A percentile compares a stretch with the other conserved stretches of the same genome.
Conservation (phyloP, 1,140 invertebrate genomes). For the Metopolophium dirhodum region DNA sequence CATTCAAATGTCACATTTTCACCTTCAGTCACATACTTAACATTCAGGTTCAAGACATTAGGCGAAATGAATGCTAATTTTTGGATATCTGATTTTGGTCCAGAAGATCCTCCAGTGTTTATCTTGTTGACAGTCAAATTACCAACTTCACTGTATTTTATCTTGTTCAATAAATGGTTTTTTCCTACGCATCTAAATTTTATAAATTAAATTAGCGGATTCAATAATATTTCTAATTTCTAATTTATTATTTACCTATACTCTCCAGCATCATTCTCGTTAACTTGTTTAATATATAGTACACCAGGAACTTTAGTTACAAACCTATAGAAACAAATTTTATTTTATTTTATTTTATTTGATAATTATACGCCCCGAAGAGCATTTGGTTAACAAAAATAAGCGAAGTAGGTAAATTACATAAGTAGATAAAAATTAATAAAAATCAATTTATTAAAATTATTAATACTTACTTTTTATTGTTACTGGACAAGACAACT, state of each 20-base stretch:
- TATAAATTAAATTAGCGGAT: neutral
- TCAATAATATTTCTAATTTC: neutral
- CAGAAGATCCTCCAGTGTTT: neutral
- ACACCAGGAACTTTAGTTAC: constrained; percentile 58
- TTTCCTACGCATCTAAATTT: neutral
- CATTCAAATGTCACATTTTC: constrained; percentile 56
- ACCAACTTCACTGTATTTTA: neutral
- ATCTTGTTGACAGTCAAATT: neutral
- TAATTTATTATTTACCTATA: constrained; percentile 58
- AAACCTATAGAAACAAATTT: constrained; percentile 59
- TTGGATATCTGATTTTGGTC: neutral
- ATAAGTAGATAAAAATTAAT: neutral
- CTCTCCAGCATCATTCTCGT: constrained; percentile 58
- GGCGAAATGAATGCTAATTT: constrained; percentile 14
- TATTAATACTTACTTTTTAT: constrained; percentile 51
- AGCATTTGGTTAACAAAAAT: too few relatives aligned
- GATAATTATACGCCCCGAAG: too few relatives aligned
- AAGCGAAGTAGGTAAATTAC: too few relatives aligned
- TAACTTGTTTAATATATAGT: constrained; percentile 58
- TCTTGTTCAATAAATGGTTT: constrained; percentile 19
- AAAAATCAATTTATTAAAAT: neutral
- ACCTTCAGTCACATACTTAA: constrained; percentile 43
- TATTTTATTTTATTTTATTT: too few relatives aligned
- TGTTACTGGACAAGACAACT: constrained; percentile 58
- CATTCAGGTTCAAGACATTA: neutral